Evolutionary conservation across 2,113 vertebrate species (phyloP).

Genomic region (Hylia prasina): DNA sequence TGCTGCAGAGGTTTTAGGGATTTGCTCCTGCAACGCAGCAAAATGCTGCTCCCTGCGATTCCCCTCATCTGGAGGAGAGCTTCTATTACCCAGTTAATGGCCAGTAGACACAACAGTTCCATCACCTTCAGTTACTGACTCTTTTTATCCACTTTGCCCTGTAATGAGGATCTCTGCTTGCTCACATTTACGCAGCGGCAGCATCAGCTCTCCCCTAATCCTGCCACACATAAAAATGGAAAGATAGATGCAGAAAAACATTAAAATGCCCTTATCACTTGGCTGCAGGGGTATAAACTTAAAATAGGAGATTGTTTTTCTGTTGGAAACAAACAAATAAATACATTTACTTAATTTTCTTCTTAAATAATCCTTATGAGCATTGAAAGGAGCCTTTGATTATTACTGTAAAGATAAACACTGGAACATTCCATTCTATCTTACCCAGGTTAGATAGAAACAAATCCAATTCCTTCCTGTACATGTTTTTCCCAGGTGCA

Average conservation of each 20-base stretch:
- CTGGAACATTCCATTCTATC: not conserved
- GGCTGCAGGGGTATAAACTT: slow-evolving; percentile 49
- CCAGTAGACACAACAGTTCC: slow-evolving; percentile 44
- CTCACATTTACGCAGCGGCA: slow-evolving; percentile 32
- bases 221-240: slow-evolving; percentile 29
- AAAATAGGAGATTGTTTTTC: slow-evolving; percentile 42
- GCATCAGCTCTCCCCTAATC: slow-evolving; percentile 59
- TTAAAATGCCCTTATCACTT: slow-evolving; percentile 57
- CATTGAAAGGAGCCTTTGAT: slow-evolving; percentile 19
- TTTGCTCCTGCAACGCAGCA: slow-evolving; percentile 56
- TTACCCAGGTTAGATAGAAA: slow-evolving; percentile 28
- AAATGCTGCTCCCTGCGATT: slow-evolving; percentile 27
- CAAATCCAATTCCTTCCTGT: slow-evolving; percentile 34
- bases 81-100: slow-evolving; percentile 52
- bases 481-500: slow-evolving; percentile 30
- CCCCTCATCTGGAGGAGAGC: slow-evolving; percentile 9
- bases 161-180: slow-evolving; percentile 50
- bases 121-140: slow-evolving; percentile 49
- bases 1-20: slow-evolving; percentile 54
- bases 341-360: slow-evolving; percentile 51
- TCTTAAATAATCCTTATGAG: slow-evolving; percentile 47
- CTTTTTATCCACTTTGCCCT: slow-evolving; percentile 59
- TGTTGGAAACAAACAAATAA: slow-evolving; percentile 42
- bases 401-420: slow-evolving; percentile 42
- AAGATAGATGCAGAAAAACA: slow-evolving; percentile 49